Conservation (phyloP, 2,113 vertebrate species). For the Tursiops truncatus region DNA sequence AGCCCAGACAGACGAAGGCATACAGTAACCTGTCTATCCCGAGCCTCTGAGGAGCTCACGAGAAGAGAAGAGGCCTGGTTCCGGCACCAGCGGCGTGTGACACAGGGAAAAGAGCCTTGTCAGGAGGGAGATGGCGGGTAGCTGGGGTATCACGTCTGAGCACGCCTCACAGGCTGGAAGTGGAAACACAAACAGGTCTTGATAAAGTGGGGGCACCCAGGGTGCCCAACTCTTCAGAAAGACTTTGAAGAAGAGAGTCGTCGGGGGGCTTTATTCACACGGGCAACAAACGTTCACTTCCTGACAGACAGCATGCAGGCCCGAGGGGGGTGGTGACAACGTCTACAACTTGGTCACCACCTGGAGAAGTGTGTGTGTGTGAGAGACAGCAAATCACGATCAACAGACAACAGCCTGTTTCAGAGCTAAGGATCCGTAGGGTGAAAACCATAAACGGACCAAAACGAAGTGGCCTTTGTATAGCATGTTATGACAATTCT, state of each 20-base stretch:
- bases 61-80: neutral
- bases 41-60: neutral
- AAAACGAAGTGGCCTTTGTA: neutral
- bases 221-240: neutral
- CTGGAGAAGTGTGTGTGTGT: neutral
- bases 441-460: neutral
- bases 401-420: neutral
- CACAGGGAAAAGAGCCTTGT: neutral
- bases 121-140: neutral
- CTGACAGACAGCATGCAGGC: neutral
- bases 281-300: accelerated
- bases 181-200: neutral
- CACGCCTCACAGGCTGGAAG: neutral
- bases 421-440: neutral
- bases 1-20: no score
- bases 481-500: neutral
- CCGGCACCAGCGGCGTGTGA: neutral
- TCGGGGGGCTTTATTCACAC: neutral
- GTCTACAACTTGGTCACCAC: neutral
- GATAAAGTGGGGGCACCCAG: neutral
- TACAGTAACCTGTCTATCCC: neutral
- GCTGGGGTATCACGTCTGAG: neutral
- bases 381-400: neutral
- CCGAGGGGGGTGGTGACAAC: neutral
- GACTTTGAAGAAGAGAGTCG: neutral